A percentile compares a stretch with the other conserved stretches of the same genome.
These are phyloP conservation scores for Bagarius yarrelli DNA, from an alignment of 2,113 vertebrate genomes.

Conservation along the genomic window DNA sequence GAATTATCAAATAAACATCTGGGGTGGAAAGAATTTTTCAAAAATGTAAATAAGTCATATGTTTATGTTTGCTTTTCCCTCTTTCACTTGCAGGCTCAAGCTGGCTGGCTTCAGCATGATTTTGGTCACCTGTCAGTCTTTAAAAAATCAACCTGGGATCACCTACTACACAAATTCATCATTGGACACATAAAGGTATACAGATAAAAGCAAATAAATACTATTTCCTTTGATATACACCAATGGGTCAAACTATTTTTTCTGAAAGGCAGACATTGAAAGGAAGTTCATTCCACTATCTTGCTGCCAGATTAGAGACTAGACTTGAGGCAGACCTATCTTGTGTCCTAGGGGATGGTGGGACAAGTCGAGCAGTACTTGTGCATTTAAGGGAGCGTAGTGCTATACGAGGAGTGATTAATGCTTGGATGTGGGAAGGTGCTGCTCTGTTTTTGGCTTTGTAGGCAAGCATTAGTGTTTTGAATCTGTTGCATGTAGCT, in stretches of 20 bases:
- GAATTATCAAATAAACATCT: neutral
- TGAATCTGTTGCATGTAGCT: too few relatives aligned
- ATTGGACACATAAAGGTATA: constrained; percentile 91
- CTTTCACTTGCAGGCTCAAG: constrained; percentile 74
- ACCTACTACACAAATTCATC: constrained; percentile 84
- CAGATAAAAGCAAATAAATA: neutral
- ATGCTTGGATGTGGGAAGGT: too few relatives aligned
- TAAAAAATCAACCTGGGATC: constrained; percentile 86
- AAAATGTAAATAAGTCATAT: neutral
- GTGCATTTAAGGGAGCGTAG: too few relatives aligned
- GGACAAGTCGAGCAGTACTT: too few relatives aligned
- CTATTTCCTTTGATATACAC: neutral
- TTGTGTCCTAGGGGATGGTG: too few relatives aligned
- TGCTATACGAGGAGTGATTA: too few relatives aligned
- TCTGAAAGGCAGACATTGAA: too few relatives aligned
- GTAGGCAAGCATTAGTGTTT: too few relatives aligned
- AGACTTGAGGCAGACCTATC: too few relatives aligned
- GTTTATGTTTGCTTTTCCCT: neutral
- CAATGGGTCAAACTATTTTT: neutral
- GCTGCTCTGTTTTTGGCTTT: too few relatives aligned
- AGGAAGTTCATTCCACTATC: too few relatives aligned
- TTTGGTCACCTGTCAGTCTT: constrained; percentile 95
- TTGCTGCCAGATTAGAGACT: too few relatives aligned
- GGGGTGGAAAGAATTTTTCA: neutral
- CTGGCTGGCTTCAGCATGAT: constrained; percentile 95